Conservation (phyloP, 2,888 invertebrate species). For the Epinotia nisella region DNA sequence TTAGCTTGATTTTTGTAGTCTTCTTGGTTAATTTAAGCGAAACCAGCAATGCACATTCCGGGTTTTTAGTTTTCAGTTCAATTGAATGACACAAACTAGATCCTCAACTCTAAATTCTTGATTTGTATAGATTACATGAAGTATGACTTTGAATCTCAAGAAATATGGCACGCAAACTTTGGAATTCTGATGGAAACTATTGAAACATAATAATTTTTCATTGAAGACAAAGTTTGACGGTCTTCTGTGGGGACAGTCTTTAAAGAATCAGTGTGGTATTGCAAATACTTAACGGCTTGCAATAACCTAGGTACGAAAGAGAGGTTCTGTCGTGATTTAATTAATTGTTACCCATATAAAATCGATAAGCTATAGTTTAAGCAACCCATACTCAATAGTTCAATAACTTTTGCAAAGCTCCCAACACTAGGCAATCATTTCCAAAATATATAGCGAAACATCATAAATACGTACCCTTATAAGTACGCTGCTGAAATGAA, state of each 20-base stretch:
- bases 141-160: neutral
- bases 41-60: neutral
- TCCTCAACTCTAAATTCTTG: neutral
- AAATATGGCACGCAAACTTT: neutral
- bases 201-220: slow-evolving; percentile 3
- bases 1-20: neutral
- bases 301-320: slow-evolving; percentile 21
- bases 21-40: neutral
- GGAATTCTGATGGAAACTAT: neutral
- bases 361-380: neutral
- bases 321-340: neutral
- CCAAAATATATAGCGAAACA: slow-evolving; percentile 68
- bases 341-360: slow-evolving; percentile 8
- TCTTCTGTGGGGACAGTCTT: neutral
- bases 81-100: neutral
- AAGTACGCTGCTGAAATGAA: slow-evolving; percentile 73
- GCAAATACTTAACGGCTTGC: slow-evolving; percentile 34
- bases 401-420: slow-evolving; percentile 12
- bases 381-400: slow-evolving; percentile 4
- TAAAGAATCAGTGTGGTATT: slow-evolving; percentile 1
- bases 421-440: slow-evolving; percentile 51
- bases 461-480: slow-evolving; percentile 80
- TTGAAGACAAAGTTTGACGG: neutral
- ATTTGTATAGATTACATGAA: neutral
- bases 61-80: neutral